phyloP scores from a whole-genome alignment of 2,113 vertebrate species.

The Pachyramphus minor region DNA sequence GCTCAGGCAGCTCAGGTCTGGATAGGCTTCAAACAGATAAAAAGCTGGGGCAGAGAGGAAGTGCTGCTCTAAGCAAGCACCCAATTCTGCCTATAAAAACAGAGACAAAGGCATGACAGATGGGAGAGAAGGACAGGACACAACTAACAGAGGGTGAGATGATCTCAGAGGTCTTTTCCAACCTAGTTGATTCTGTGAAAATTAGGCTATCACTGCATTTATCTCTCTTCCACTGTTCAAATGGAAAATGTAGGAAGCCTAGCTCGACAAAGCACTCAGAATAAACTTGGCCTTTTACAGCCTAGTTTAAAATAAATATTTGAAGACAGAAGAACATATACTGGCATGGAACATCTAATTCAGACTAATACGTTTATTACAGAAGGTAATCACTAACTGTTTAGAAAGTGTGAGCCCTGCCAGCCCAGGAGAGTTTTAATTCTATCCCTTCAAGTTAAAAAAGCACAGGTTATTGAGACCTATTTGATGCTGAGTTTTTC shows the following conservation, averaged over 20 bases:
- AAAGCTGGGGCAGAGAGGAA: not conserved
- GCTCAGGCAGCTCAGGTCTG: not conserved
- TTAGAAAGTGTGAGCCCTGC: not conserved
- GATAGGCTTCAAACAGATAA: not conserved
- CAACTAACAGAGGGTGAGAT: not conserved
- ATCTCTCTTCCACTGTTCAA: not conserved
- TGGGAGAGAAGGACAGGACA: not conserved
- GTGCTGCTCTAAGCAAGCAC: not conserved
- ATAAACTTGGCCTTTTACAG: not conserved
- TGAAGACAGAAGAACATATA: not conserved
- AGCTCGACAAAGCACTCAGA: not conserved
- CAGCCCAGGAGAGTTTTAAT: not conserved
- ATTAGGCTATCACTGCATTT: not conserved
- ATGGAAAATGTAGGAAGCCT: not conserved
- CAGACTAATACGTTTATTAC: not conserved
- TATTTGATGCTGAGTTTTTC: not conserved
- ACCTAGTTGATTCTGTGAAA: not conserved
- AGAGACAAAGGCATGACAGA: not conserved
- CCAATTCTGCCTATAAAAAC: not conserved
- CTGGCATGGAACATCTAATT: not conserved
- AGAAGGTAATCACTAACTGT: not conserved
- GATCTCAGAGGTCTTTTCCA: not conserved
- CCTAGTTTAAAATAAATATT: not conserved
- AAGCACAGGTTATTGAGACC: not conserved
- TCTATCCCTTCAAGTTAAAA: not conserved